Base-by-base conservation (phyloP, 1,140 invertebrate species). In the Steinernema feltiae region DNA sequence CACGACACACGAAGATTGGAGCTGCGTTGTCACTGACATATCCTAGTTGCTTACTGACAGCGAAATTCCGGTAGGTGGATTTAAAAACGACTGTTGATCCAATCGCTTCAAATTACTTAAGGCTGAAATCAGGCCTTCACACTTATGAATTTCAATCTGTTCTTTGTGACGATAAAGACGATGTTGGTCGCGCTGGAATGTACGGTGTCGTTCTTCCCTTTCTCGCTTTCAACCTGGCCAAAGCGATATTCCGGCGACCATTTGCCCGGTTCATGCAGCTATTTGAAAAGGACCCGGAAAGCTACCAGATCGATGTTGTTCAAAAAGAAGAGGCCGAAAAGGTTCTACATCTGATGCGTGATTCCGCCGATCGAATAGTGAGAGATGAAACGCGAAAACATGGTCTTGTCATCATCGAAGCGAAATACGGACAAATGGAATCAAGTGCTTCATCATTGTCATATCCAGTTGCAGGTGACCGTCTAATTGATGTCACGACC, bases 401-500 rank as follows among this genome's bases (percentile, higher is more conserved):
- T 15, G 89, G 89, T 31, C 87, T 99, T 15, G 89, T 98, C 31
- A 94, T 99, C 78, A 88, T 92, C 0, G 91, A 91, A 86, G 95
- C 94, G 0, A 81, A 93, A 1, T 98, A 89, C 83, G 90, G 90
- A 17, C 86, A 88, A 81, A 81, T 89, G 71, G 75, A 82, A 18
- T 32, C 30, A 17, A 41, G 18, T 76, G 17, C 29, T 69, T n/a
- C 32, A 27, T 0, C 75, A 17, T 18, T 7, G 7, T 24, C 46
- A 7, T 84, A 84, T 78, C 84, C 84, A 7, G 31, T 84, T 2
- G 74, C 80, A 24, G 82, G 84, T 3, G 76, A 88, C 76, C 91
- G 93, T 82, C 89, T 93, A 12, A 92, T 97, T 72, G 93, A 97
- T 87, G 95, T 98, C 1, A 95, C 93, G 1, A 90, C 97, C 80